Percentiles rank a stretch among this genome's conserved stretches.
These are phyloP conservation scores for Entomyzon cyanotis DNA, from an alignment of 2,113 vertebrate genomes.

Conservation along the genomic window DNA sequence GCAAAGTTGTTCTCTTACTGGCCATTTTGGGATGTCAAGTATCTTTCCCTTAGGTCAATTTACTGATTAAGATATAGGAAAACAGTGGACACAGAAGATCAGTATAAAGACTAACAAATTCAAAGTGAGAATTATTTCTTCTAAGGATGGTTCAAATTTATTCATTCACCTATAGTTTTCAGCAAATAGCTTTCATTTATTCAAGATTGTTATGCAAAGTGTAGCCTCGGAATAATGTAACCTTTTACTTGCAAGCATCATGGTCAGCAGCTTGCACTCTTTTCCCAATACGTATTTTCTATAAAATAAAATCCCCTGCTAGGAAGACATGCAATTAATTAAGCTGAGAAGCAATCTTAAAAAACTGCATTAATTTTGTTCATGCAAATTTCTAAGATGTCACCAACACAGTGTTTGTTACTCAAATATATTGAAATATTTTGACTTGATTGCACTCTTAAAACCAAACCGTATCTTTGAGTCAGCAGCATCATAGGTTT, in stretches of 20 bases:
- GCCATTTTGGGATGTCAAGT: neutral
- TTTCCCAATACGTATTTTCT: neutral
- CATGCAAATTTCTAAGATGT: neutral
- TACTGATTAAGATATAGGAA: neutral
- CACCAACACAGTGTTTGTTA: neutral
- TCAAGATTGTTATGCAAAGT: neutral
- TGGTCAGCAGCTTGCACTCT: neutral
- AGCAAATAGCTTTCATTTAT: neutral
- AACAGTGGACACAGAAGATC: neutral
- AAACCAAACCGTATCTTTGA: neutral
- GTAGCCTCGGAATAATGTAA: neutral
- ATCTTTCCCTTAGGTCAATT: neutral
- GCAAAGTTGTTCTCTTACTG: neutral
- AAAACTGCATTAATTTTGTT: neutral
- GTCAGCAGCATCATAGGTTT: neutral
- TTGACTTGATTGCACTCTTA: neutral
- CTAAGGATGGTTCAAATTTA: neutral
- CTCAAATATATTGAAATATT: neutral
- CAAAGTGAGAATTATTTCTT: neutral
- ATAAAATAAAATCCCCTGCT: rapidly evolving
- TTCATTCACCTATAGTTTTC: neutral
- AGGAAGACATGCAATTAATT: neutral
- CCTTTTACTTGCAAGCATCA: neutral
- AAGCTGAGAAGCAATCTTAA: neutral
- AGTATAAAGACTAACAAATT: neutral